Evolutionary conservation across 2,113 vertebrate genomes (phyloP).

Genomic region (Murina feae): DNA sequence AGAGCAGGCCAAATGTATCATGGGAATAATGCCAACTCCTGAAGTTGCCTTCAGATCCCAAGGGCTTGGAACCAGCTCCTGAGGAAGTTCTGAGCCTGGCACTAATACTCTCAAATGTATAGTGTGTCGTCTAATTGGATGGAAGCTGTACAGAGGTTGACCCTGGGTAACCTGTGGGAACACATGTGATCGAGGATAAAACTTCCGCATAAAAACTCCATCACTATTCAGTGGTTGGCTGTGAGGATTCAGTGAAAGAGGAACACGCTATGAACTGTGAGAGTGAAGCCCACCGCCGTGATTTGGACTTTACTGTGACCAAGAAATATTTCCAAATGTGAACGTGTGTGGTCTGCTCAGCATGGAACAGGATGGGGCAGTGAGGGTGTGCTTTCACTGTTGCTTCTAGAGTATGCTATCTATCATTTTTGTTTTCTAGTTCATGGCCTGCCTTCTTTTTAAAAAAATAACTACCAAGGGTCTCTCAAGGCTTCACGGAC

Average conservation of each 20-base stretch:
- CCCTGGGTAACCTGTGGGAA: background rate
- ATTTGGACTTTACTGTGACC: background rate
- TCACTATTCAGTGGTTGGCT: background rate
- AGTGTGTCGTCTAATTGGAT: background rate
- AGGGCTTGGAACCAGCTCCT: constrained; percentile 5
- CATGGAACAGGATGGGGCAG: background rate
- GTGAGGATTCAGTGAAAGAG: background rate
- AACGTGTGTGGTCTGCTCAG: background rate
- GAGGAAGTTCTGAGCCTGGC: background rate
- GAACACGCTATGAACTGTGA: fast-evolving
- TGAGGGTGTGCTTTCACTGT: background rate
- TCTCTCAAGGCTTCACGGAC: background rate
- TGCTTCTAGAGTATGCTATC: background rate
- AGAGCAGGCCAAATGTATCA: background rate
- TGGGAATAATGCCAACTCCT: background rate
- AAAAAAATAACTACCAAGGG: background rate
- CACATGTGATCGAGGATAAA: background rate
- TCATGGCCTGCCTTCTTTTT: background rate
- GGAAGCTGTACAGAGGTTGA: background rate
- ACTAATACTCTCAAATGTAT: background rate
- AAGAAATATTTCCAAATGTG: background rate
- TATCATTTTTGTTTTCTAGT: constrained; percentile 11
- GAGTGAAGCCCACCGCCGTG: fast-evolving
- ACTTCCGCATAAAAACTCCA: background rate
- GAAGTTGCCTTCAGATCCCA: constrained; percentile 28